phyloP scores from a whole-genome alignment of 2,888 invertebrate species.

The Synergus itoensis region DNA sequence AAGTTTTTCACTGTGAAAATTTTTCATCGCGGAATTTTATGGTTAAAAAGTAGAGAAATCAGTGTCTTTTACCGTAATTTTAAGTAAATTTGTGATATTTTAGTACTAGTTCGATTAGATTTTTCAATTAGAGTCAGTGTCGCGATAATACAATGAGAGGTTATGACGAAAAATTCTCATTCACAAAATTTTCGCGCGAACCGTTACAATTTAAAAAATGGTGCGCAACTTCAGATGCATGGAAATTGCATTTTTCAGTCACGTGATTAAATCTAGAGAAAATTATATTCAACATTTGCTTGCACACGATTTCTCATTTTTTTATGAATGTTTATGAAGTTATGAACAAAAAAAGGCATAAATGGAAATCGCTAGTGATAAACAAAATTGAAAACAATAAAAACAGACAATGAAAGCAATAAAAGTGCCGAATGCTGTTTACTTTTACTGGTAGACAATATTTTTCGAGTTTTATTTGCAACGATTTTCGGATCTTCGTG shows the following conservation, averaged over 20 bases:
- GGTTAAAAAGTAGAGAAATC: background rate
- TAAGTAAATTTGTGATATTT: background rate
- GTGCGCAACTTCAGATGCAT: too few relatives aligned
- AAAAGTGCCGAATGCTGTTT: background rate
- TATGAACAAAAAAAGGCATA: background rate
- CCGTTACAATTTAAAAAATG: background rate
- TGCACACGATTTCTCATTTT: too few relatives aligned
- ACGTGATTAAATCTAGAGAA: background rate
- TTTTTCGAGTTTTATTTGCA: background rate
- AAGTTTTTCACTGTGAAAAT: background rate
- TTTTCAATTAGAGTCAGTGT: background rate
- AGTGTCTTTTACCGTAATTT: background rate
- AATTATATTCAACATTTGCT: too few relatives aligned
- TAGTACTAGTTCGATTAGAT: background rate
- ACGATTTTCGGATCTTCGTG: background rate
- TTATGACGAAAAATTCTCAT: background rate
- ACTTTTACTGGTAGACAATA: background rate
- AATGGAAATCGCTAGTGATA: background rate
- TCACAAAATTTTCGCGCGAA: background rate
- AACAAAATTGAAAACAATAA: background rate
- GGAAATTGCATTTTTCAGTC: background rate
- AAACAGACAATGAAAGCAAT: background rate
- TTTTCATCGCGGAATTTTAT: background rate
- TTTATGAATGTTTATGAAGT: too few relatives aligned
- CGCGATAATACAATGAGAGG: background rate